Base-by-base conservation (phyloP, 2,888 invertebrate genomes). In the Erpobdella octoculata region DNA sequence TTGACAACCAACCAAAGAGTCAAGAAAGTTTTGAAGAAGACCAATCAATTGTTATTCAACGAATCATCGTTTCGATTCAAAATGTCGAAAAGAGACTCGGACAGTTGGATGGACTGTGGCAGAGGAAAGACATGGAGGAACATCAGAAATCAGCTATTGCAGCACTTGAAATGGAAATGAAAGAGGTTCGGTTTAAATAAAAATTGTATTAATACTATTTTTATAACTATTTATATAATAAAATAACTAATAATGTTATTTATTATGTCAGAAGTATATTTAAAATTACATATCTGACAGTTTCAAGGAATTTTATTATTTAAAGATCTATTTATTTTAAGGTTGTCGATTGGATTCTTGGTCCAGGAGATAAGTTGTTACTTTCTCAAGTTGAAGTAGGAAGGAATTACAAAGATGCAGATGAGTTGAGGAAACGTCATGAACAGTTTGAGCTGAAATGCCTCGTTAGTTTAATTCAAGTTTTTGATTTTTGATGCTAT, bases 271-370 rank as follows among this genome's bases (percentile, higher is more conserved):
- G 12, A 15, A 18, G 12, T 12, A 61, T 12, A 61, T 61, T n/a
- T 65, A 65, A 12, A 12, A 31, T 15, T 28, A 18, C 33, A 46
- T 18, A 18, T 67, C n/a, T 8, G 8, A 41, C 28, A 46, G 15
- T 46, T 12, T 15, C 25, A 31, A 15, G 9, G 9, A 25, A 9
- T 9, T 12, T 41, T 67, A 9, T 6, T 48, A 25, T 21, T 28
- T n/a, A 41, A 41, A 12, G 8, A 28, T 64, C 28, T n/a, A n/a
- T n/a, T n/a, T n/a, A n/a, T n/a, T n/a, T 86, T n/a, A 86, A 87
- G 81, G 89, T 91, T 41, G 89, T 89, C 28, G 89, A 89, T 79
- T 91, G 90, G 90, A 89, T 91, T 72, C 81, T 90, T 68, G 89
- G 89, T 41, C 88, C 89, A 67, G 91, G 89, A 1, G 90, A 91